Base-by-base conservation (phyloP, 2,888 invertebrate species). In the Hylaea fasciaria region DNA sequence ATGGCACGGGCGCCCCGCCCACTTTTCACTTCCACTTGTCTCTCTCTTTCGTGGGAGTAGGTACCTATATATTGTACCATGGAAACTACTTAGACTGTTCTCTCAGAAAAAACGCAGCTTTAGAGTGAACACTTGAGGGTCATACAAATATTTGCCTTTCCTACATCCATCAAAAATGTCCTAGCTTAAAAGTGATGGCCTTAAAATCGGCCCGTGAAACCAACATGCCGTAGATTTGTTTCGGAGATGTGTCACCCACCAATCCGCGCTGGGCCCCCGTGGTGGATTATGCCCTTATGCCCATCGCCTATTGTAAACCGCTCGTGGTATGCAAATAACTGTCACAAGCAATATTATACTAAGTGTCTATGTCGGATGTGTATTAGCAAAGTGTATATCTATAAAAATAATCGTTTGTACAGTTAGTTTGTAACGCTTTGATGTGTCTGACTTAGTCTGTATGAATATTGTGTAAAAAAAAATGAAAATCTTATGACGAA, bases 371-470 rank as follows among this genome's bases (percentile, higher is more conserved):
- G 0, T n/a, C 12, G 16, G 1, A 52, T 58, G 35, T 13, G 1
- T 10, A 10, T 43, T 32, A 58, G 43, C 61, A 44, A 53, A 58
- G 51, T 64, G 58, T 66, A 58, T 53, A 64, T 60, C 56, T 64
- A 57, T 57, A 49, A 2, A 22, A 44, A 37, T 40, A 12, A 47
- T 35, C 51, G 47, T 59, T 59, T 66, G 62, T 66, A 59, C 50
- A 69, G 62, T 51, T 71, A 69, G 62, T 43, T 41, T 54, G 40
- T 64, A 70, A 55, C 46, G 50, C 61, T 76, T 75, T 0, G 12
- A 74, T 82, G 80, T 82, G 76, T 72, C 85, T 84, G 83, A 80
- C 83, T 77, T 78, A 77, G 68, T 51, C 70, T 76, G 72, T 75
- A 73, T 76, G 72, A 74, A 73, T 69, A 71, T 72, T 69, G 68